Base-by-base conservation (phyloP, 2,888 invertebrate species). In the Hirtodrosophila confusa region DNA sequence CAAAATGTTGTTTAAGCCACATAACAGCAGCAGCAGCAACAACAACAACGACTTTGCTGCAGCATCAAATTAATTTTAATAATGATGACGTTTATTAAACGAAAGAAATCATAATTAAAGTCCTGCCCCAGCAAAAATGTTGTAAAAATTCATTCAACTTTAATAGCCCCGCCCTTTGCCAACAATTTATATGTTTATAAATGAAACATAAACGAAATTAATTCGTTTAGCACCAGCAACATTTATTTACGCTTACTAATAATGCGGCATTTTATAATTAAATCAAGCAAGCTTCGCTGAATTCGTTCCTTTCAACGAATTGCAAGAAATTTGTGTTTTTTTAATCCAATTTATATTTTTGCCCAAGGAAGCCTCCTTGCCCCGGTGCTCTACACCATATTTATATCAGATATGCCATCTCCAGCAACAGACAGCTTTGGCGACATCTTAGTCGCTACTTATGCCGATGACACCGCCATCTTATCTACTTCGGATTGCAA, bases 61-160 rank as follows among this genome's bases (percentile, higher is more conserved):
- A 31, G 7, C 76, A 78, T 77, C 65, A 80, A 86, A 83, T 83
- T 71, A 77, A 86, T 83, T 77, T 83, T 74, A 66, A 75, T 73
- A 65, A 82, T 85, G 65, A 82, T 73, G 63, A 54, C 62, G 65
- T 68, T 78, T 85, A 82, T 85, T 80, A 73, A 80, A 72, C 55
- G 67, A 63, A 61, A 54, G 79, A 65, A 64, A 79, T 77, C 71
- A 77, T 79, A 71, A 80, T 80, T 74, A 79, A 69, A 43, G 51
- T 35, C 51, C 69, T 63, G 41, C 43, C 55, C 43, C 61, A 58
- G 41, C 33, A 27, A 27, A 49, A 68, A 61, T 67, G 69, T 43
- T 73, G 64, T 60, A 60, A 70, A 61, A 69, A 79, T 79, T 79
- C 69, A 86, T 82, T 67, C 69, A 73, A 65, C 45, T 60, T 74